Base-by-base conservation (phyloP, 1,140 invertebrate genomes). In the Camponotus pennsylvanicus region DNA sequence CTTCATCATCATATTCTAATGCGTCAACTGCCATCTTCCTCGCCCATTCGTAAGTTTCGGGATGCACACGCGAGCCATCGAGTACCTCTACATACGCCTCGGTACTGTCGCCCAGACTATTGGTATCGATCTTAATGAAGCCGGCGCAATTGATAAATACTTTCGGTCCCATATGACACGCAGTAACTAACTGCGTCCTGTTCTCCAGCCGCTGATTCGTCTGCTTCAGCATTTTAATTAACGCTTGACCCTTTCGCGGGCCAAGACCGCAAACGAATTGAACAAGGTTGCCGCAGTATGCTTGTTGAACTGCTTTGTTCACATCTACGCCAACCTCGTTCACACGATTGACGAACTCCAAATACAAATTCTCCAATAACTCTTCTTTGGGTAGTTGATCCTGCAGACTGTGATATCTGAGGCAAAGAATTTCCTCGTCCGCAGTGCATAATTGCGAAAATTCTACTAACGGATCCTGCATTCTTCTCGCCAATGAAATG, bases 21-120 rank as follows among this genome's bases (percentile, higher is more conserved):
- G 99, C 99, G 96, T 99, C 99, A 0, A 99, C 98, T 4, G 99
- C 99, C 99, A 99, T 99, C 96, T 99, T 99, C 32, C 99, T 95
- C 0, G 99, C 99, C 99, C 99, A 99, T 94, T 99, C 99, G 92
- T 99, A 99, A 0, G 98, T 99, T 95, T 99, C 99, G 0, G 99
- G 99, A 96, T 99, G 99, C 0, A 99, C 99, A 87, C 99, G 96
- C 0, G 99, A 99, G 0, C 99, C 99, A 93, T 99, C 99, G 5
- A 99, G 95, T 0, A 99, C 98, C 96, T 99, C 99, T 0, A 99
- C 98, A 91, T 99, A 99, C 0, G 98, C 97, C 92, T 99, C 98
- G 0, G 98, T 99, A 93, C 98, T 97, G 92, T 99, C 98, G 15
- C 98, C 98, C 27, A 99, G 94, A 87, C 98, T 98, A 90, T 98